These are phyloP conservation scores for Amphimedon queenslandica DNA, from an alignment of 37 sponge, comb jelly and placozoan species.

Conservation along the genomic window DNA sequence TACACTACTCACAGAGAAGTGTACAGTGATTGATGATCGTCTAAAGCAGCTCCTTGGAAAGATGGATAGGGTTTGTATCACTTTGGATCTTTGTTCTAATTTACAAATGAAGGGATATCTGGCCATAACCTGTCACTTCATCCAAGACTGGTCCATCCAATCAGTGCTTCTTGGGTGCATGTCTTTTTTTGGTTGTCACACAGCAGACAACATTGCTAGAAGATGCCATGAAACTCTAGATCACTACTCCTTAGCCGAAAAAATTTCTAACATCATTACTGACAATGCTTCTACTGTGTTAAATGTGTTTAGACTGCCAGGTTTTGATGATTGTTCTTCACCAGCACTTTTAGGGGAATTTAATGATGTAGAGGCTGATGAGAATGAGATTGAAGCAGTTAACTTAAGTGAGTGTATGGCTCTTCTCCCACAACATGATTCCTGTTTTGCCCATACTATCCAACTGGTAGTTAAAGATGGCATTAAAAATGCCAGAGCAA, in stretches of 20 bases:
- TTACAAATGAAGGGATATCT: neutral
- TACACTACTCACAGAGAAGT: neutral
- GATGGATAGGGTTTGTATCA: neutral
- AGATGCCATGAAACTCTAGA: neutral
- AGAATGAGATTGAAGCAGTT: neutral
- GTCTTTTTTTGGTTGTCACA: neutral
- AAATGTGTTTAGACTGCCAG: neutral
- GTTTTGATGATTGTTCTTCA: neutral
- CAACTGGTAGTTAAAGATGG: conserved; percentile 19
- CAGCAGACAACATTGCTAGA: neutral
- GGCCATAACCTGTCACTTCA: neutral
- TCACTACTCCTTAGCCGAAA: neutral
- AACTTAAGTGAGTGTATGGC: neutral
- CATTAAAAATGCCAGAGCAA: neutral
- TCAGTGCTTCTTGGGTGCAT: neutral
- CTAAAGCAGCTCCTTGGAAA: neutral
- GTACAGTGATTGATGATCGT: neutral
- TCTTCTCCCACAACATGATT: neutral
- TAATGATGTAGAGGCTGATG: neutral
- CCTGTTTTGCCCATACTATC: conserved; percentile 23
- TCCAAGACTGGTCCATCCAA: neutral
- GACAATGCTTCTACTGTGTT: neutral
- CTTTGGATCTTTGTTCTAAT: neutral
- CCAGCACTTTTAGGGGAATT: too few relatives aligned
- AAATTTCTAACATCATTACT: neutral